Conservation (phyloP, 2,888 invertebrate genomes). For the Podotricha telesiphe region DNA sequence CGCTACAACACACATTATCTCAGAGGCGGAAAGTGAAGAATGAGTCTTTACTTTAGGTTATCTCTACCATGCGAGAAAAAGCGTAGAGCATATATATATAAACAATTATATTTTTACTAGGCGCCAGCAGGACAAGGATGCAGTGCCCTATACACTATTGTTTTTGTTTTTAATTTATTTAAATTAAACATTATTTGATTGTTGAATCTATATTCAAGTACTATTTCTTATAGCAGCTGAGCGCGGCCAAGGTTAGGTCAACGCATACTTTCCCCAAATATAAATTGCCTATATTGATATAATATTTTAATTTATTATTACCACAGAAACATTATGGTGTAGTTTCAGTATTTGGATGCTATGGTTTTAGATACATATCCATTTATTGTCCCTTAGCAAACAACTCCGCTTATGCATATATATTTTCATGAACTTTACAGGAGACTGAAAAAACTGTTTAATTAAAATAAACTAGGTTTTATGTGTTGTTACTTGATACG, state of each 20-base stretch:
- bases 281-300: slow-evolving; percentile 6
- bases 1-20: too few species aligned
- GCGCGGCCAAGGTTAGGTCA: slow-evolving; percentile 34
- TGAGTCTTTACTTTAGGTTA: too few species aligned
- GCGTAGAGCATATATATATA: too few species aligned
- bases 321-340: neutral
- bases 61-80: too few species aligned
- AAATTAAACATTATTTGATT: slow-evolving; percentile 5
- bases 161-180: slow-evolving; percentile 9
- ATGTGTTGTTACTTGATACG: too few species aligned
- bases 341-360: neutral
- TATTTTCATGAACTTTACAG: too few species aligned
- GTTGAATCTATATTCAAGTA: neutral
- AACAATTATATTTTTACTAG: too few species aligned
- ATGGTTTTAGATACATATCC: neutral
- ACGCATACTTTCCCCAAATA: slow-evolving; percentile 26
- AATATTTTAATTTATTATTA: neutral
- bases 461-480: too few species aligned
- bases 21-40: too few species aligned
- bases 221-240: slow-evolving; percentile 6
- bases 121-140: neutral
- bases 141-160: neutral
- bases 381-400: too few species aligned
- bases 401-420: too few species aligned
- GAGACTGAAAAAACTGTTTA: too few species aligned